Percentiles rank a stretch among this genome's conserved stretches.
Evolutionary conservation across 2,797 vertebrate species (phyloP).

Genomic region (Craterocephalus amniculus): DNA sequence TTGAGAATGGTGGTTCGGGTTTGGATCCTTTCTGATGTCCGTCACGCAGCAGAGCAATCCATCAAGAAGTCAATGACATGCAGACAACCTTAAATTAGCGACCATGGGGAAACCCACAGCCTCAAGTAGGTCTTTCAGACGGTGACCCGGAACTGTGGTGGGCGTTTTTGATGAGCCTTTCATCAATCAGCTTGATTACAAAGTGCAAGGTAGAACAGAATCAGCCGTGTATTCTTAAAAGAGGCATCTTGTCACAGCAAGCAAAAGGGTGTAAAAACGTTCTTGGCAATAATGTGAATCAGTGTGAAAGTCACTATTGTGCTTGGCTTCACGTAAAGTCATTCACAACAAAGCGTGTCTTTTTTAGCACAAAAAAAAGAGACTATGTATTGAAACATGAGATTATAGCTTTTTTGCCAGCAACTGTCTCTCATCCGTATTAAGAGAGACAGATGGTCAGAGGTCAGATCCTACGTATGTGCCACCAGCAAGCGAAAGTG

Average conservation of each 20-base stretch:
- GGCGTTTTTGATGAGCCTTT: slow-evolving; percentile 67
- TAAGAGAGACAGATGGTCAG: background rate
- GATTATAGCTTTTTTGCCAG: background rate
- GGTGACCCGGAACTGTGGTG: slow-evolving; percentile 64
- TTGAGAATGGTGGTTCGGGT: slow-evolving; percentile 56
- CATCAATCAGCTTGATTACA: slow-evolving; percentile 71
- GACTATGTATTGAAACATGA: background rate
- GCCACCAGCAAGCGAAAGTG: background rate
- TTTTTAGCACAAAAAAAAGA: background rate
- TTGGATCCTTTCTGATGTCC: slow-evolving; percentile 64
- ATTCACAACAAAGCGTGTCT: background rate
- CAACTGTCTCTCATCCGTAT: background rate
- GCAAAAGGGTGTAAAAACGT: slow-evolving; percentile 2
- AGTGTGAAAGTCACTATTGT: background rate
- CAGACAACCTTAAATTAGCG: slow-evolving; percentile 75
- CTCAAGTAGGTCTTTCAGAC: slow-evolving; percentile 62
- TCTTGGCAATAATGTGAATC: background rate
- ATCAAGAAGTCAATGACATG: slow-evolving; percentile 77
- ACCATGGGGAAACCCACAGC: slow-evolving; percentile 60
- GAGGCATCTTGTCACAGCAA: background rate
- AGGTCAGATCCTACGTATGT: slow-evolving; percentile 2
- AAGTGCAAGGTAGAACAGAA: slow-evolving; percentile 21
- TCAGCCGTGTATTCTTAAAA: slow-evolving; percentile 14
- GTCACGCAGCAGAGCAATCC: slow-evolving; percentile 80
- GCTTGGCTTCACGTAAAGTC: background rate